Conservation (phyloP, 2,797 vertebrate species). For the Muscicapa striata region DNA sequence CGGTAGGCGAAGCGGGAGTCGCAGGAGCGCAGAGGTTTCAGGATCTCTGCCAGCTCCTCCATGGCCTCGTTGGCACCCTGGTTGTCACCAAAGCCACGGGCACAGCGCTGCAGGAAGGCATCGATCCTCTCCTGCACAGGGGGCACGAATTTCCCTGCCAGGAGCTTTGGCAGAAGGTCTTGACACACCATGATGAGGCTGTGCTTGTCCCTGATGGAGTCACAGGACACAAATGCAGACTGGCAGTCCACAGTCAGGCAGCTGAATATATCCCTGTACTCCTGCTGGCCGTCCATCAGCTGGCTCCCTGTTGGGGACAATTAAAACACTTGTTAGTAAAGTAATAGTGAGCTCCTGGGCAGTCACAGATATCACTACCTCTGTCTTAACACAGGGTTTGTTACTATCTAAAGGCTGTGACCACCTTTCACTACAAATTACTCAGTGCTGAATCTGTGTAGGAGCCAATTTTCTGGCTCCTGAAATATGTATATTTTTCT, state of each 20-base stretch:
- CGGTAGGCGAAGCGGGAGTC: conserved; percentile 80
- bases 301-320: conserved; percentile 65
- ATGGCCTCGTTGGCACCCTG: conserved; percentile 21
- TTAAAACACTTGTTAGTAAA: neutral
- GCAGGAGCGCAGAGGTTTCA: conserved; percentile 78
- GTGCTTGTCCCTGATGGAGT: conserved; percentile 73
- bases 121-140: conserved; percentile 70
- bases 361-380: neutral
- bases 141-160: conserved; percentile 65
- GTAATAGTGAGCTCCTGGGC: fast-evolving
- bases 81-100: neutral
- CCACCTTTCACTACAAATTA: neutral
- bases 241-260: conserved; percentile 78
- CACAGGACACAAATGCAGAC: conserved; percentile 69
- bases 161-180: conserved; percentile 77
- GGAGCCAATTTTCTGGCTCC: neutral
- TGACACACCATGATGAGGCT: conserved; percentile 78
- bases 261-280: conserved; percentile 80
- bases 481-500: conserved; percentile 19
- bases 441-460: neutral
- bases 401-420: neutral
- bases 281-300: neutral
- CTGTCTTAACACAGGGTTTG: neutral
- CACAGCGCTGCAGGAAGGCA: conserved; percentile 68
- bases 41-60: conserved; percentile 67